A percentile compares a stretch with the other conserved stretches of the same genome.
These are phyloP conservation scores for Endotricha flammealis DNA, from an alignment of 2,888 invertebrate species.

Conservation along the genomic window DNA sequence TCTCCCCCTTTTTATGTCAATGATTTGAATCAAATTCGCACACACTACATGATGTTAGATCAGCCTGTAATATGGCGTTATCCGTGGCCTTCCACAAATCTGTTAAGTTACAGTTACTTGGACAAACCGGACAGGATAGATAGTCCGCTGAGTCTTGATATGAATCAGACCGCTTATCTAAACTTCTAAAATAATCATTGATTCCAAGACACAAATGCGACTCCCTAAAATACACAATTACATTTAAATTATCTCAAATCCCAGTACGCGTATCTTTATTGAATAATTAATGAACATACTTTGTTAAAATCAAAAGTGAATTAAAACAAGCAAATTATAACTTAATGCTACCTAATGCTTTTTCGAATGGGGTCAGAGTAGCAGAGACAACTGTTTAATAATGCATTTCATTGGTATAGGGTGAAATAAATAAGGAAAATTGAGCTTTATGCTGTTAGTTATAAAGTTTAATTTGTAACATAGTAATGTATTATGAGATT, in stretches of 20 bases:
- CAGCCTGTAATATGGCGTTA: no score
- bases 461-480: constrained; percentile 15
- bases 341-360: constrained; percentile 60
- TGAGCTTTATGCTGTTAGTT: constrained; percentile 13
- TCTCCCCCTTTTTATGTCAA: no score
- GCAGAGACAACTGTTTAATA: constrained; percentile 62
- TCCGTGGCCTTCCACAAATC: no score
- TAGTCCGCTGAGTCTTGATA: no score
- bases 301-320: constrained; percentile 70
- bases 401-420: constrained; percentile 52
- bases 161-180: no score
- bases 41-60: no score
- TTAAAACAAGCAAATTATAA: constrained; percentile 74
- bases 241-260: constrained; percentile 10
- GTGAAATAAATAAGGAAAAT: constrained; percentile 19
- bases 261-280: constrained; percentile 27
- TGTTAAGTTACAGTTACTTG: no score
- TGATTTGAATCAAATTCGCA: no score
- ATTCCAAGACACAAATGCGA: no score
- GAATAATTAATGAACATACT: constrained; percentile 66
- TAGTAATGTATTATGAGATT: constrained; percentile 15
- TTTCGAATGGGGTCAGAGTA: constrained; percentile 72
- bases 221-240: no score
- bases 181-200: no score
- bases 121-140: no score